Percentiles rank a stretch among this genome's conserved stretches.
Conservation (phyloP, 2,113 vertebrate species). For the Tor tambroides region DNA sequence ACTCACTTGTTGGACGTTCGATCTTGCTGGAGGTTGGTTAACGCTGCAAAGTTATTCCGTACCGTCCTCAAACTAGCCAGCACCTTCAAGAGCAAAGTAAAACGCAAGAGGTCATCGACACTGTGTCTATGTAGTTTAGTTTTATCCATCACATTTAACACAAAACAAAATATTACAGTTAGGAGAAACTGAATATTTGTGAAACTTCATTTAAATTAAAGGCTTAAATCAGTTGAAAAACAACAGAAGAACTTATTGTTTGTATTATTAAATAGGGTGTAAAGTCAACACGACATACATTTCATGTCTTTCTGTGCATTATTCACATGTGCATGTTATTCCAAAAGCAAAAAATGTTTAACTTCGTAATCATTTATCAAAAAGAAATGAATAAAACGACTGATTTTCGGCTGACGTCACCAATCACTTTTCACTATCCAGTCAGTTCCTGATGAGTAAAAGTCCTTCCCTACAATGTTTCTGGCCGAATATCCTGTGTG, state of each 20-base stretch:
- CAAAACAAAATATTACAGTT: neutral
- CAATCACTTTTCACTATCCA: neutral
- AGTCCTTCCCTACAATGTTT: neutral
- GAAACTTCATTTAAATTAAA: neutral
- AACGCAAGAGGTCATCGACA: neutral
- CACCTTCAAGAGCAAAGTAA: slow-evolving; percentile 73
- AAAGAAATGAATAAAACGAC: neutral
- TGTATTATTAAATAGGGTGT: neutral
- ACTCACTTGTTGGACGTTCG: slow-evolving; percentile 88
- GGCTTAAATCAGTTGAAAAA: neutral
- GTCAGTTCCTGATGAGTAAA: neutral
- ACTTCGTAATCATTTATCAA: neutral
- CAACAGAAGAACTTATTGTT: too few relatives aligned
- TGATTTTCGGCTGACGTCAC: neutral
- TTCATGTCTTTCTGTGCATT: neutral
- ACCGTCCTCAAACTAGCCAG: slow-evolving; percentile 89
- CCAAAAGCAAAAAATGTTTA: neutral
- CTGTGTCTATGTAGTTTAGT: neutral
- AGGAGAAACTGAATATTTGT: neutral
- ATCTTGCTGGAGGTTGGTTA: slow-evolving; percentile 90
- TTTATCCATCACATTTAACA: neutral
- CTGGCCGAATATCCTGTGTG: neutral
- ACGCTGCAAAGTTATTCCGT: slow-evolving; percentile 87
- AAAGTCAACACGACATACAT: neutral
- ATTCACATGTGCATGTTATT: neutral